A percentile compares a stretch with the other conserved stretches of the same genome.
Conservation (phyloP, 2,797 vertebrate species). For the Lagorchestes hirsutus region DNA sequence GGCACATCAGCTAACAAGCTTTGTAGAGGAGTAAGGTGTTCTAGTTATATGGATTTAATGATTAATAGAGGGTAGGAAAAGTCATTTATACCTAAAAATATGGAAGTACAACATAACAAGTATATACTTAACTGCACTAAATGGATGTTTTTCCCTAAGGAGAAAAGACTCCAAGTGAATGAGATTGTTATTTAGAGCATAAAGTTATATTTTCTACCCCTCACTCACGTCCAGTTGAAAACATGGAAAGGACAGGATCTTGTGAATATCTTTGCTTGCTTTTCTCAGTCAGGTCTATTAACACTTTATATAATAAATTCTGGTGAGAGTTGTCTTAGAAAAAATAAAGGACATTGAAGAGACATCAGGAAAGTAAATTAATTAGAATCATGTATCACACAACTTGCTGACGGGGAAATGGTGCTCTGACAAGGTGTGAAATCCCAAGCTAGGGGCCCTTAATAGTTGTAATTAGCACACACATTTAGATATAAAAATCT, state of each 20-base stretch:
- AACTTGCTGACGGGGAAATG: slow-evolving; percentile 17
- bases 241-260: slow-evolving; percentile 31
- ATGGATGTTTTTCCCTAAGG: not conserved
- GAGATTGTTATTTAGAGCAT: slow-evolving; percentile 18
- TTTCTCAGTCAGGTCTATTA: not conserved
- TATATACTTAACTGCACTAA: not conserved
- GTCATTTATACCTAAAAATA: not conserved
- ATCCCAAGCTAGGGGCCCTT: not conserved
- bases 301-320: slow-evolving; percentile 21
- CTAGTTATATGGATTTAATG: not conserved
- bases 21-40: not conserved
- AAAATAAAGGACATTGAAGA: slow-evolving; percentile 2
- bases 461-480: slow-evolving; percentile 12
- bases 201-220: not conserved
- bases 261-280: slow-evolving; percentile 55
- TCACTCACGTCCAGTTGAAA: slow-evolving; percentile 1
- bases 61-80: not conserved
- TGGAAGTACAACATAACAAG: not conserved
- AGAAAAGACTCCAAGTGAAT: slow-evolving; percentile 25
- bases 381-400: not conserved
- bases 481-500: not conserved
- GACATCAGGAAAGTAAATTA: not conserved
- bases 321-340: slow-evolving; percentile 43
- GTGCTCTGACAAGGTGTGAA: not conserved
- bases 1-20: not conserved